A percentile compares a stretch with the other conserved stretches of the same genome.
Conservation (phyloP, 2,888 invertebrate species). For the Caenorhabditis drosophilae region DNA sequence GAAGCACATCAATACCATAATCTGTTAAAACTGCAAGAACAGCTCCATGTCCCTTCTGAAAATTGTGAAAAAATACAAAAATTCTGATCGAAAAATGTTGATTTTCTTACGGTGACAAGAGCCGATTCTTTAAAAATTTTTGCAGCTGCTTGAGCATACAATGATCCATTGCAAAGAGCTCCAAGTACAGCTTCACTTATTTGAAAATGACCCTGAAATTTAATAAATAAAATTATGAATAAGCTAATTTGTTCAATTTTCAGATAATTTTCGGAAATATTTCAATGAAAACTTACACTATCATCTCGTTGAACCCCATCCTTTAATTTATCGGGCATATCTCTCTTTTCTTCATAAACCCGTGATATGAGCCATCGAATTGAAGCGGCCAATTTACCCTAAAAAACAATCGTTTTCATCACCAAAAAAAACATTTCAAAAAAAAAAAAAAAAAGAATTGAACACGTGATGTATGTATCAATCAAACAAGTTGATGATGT, state of each 20-base stretch:
- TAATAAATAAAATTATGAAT: slow-evolving; percentile 10
- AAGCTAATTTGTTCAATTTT: too few relatives aligned
- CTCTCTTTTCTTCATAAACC: slow-evolving; percentile 60
- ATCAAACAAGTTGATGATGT: too few relatives aligned
- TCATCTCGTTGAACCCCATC: slow-evolving; percentile 58
- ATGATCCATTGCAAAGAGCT: slow-evolving; percentile 67
- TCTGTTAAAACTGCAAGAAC: slow-evolving; percentile 70
- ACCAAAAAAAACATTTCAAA: too few relatives aligned
- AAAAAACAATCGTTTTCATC: too few relatives aligned
- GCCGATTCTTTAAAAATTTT: slow-evolving; percentile 69
- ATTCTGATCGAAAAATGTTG: not conserved
- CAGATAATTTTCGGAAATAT: not conserved
- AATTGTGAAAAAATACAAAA: not conserved
- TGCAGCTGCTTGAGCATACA: slow-evolving; percentile 71
- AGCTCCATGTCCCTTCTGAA: slow-evolving; percentile 67
- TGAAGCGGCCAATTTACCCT: slow-evolving; percentile 67
- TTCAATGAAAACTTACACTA: slow-evolving; percentile 42
- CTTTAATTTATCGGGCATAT: slow-evolving; percentile 64
- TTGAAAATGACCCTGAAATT: slow-evolving; percentile 49
- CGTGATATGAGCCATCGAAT: slow-evolving; percentile 66
- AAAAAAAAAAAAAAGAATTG: not conserved
- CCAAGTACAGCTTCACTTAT: slow-evolving; percentile 55
- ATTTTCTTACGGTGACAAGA: slow-evolving; percentile 54
- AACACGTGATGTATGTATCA: too few relatives aligned
- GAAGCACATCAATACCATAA: slow-evolving; percentile 62